These are phyloP conservation scores for Drosophila incognita DNA, from an alignment of 2,888 invertebrate genomes.

Conservation along the genomic window DNA sequence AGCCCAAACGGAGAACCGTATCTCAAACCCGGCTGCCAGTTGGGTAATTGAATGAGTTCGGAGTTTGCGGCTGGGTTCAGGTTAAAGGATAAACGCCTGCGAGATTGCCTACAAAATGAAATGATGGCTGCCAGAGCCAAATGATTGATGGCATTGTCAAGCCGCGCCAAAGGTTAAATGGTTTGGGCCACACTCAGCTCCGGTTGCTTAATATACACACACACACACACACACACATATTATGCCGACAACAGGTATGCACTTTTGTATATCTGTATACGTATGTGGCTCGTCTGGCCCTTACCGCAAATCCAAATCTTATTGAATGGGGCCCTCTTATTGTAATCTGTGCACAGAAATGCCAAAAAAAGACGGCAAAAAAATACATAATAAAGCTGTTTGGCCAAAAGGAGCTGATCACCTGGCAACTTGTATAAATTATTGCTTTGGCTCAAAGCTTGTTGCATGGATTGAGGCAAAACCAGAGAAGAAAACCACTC, in stretches of 20 bases:
- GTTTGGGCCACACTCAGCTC: conserved; percentile 38
- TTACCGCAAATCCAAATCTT: conserved; percentile 35
- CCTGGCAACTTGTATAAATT: not conserved
- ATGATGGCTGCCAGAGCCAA: conserved; percentile 51
- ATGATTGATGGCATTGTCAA: conserved; percentile 59
- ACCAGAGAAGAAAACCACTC: too few relatives aligned
- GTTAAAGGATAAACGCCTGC: conserved; percentile 59
- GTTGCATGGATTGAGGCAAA: too few relatives aligned
- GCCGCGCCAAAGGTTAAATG: conserved; percentile 66
- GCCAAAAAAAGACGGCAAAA: not conserved
- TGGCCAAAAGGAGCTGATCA: not conserved
- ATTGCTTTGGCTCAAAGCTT: not conserved
- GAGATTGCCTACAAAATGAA: conserved; percentile 72
- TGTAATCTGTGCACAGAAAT: conserved; percentile 2
- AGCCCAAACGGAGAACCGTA: not conserved
- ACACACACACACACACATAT: conserved; percentile 20
- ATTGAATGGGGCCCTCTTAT: conserved; percentile 27
- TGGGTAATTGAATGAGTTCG: conserved; percentile 67
- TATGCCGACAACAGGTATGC: conserved; percentile 59
- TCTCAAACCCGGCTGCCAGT: conserved; percentile 36
- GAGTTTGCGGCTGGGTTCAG: conserved; percentile 28
- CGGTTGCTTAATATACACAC: conserved; percentile 29
- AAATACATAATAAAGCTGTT: not conserved
- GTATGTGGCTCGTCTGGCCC: not conserved
- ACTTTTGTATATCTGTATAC: not conserved